Base-by-base conservation (phyloP, 2,888 invertebrate species). In the Cheilosia vulpina region DNA sequence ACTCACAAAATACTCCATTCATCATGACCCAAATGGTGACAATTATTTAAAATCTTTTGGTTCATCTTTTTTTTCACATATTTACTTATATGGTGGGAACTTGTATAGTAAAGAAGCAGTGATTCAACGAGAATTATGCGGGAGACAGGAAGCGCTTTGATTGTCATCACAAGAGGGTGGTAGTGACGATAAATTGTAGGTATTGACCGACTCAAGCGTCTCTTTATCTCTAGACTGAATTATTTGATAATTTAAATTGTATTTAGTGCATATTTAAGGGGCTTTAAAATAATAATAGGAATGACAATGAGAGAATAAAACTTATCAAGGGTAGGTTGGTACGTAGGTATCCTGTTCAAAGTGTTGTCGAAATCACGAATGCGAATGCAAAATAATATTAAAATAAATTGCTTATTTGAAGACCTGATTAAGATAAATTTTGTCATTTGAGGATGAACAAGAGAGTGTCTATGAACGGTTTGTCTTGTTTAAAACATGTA, bases 11-110 rank as follows among this genome's bases (percentile, higher is more conserved):
- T 73, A 68, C 31, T 55, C 50, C 73, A 79, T 79, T 79, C 79
- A 83, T 83, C 79, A 83, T 79, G 68, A 65, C 55, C 62, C 60
- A 79, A 83, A 83, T 83, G 79, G 72, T 83, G 83, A 79, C 79
- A 83, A 83, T 83, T 79, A 79, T 83, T 83, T 83, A 78, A 83
- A 83, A 83, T 83, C 79, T 72, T 68, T 73, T 55, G 55, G 62
- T 73, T 72, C 52, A 43, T 66, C 27, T 47, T 78, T 69, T 52
- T n/a, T 13, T 50, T 52, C 52, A 50, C 6, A 17, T 34, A 62
- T 55, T 21, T 27, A 24, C 53, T 53, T 52, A 27, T 57, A 27
- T 57, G 47, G 43, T 82, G 76, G 63, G 57, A 77, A 63, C 55
- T 76, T 31, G 34, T 71, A 17, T 53, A 62, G 57, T 58, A 52